Evolutionary conservation across 2,113 vertebrate species (phyloP).

Genomic region (Aix galericulata): DNA sequence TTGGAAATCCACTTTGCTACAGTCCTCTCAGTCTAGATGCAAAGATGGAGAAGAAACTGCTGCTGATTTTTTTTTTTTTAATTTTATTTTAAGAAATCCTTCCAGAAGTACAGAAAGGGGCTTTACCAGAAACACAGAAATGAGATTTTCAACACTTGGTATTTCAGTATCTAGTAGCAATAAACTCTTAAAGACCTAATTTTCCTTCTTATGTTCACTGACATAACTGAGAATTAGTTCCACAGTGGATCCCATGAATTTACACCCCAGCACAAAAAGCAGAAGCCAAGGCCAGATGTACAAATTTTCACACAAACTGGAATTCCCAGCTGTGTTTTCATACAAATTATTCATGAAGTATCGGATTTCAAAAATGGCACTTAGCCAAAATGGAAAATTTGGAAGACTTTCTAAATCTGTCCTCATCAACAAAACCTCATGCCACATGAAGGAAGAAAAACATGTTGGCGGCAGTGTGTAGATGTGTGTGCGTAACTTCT

Average conservation of each 20-base stretch:
- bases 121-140: conserved; percentile 36
- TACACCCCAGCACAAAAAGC: conserved; percentile 13
- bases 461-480: background rate
- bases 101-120: conserved; percentile 2
- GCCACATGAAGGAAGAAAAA: background rate
- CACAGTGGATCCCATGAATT: background rate
- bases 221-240: conserved; percentile 44
- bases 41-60: background rate
- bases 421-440: background rate
- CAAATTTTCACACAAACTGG: conserved; percentile 6
- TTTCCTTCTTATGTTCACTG: background rate
- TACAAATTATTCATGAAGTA: conserved; percentile 27
- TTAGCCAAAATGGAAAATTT: conserved; percentile 9
- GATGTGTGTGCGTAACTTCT: background rate
- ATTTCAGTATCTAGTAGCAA: conserved; percentile 11
- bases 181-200: conserved; percentile 18
- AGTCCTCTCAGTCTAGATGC: background rate
- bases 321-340: conserved; percentile 58
- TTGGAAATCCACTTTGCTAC: conserved; percentile 9
- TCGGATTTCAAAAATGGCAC: conserved; percentile 37
- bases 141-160: conserved; percentile 16
- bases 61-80: background rate
- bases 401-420: conserved; percentile 15
- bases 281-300: conserved; percentile 39
- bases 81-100: background rate